Conservation (phyloP, 2,888 invertebrate genomes). For the Ctenicera cuprea region DNA sequence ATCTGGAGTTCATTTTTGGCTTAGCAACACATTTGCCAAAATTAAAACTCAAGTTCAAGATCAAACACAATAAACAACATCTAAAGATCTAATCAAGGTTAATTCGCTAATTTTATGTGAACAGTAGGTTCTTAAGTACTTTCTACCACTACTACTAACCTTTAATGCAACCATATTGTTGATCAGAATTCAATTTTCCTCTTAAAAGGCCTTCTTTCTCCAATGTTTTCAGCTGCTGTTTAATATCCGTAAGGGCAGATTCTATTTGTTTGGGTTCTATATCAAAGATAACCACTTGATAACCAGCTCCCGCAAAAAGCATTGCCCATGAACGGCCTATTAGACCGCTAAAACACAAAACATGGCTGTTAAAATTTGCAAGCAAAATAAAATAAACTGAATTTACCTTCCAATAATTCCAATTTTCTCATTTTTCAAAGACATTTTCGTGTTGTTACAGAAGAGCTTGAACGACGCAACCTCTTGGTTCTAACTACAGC, state of each 20-base stretch:
- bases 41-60: too few relatives aligned
- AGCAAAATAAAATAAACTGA: not conserved
- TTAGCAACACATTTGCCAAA: too few relatives aligned
- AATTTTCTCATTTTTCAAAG: constrained; percentile 78
- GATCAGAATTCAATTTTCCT: constrained; percentile 82
- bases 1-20: too few relatives aligned
- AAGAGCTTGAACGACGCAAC: not conserved
- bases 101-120: too few relatives aligned
- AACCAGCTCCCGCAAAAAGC: constrained; percentile 95
- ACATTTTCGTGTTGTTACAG: constrained; percentile 46
- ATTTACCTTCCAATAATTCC: constrained; percentile 85
- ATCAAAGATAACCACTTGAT: constrained; percentile 91
- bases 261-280: constrained; percentile 84
- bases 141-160: too few relatives aligned
- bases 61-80: too few relatives aligned
- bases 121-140: too few relatives aligned
- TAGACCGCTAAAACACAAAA: constrained; percentile 83
- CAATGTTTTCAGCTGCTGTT: constrained; percentile 81
- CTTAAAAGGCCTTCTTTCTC: constrained; percentile 84
- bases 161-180: constrained; percentile 87
- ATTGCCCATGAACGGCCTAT: constrained; percentile 98
- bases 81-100: too few relatives aligned
- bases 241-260: constrained; percentile 84
- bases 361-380: not conserved
- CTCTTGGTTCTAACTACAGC: constrained; percentile 5